phyloP scores from a whole-genome alignment of 2,888 invertebrate species.

The Blera fallax region DNA sequence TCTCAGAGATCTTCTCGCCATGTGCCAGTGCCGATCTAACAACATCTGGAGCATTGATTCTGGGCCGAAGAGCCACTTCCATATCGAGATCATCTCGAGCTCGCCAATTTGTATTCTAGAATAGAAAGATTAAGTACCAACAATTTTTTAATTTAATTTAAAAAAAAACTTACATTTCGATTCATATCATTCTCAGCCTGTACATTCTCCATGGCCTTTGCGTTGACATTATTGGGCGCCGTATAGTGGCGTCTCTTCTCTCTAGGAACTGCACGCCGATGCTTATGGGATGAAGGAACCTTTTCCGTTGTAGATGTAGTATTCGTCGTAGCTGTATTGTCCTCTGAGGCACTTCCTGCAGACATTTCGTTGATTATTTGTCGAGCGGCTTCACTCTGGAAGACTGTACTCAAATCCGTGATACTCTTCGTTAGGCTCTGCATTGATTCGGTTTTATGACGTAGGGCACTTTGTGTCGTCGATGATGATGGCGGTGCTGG shows the following conservation, averaged over 20 bases:
- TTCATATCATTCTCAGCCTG: conserved; percentile 83
- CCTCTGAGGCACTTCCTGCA: conserved; percentile 82
- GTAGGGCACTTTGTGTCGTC: conserved; percentile 74
- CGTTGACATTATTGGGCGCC: conserved; percentile 89
- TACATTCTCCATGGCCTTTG: conserved; percentile 85
- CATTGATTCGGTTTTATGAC: conserved; percentile 81
- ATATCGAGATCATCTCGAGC: conserved; percentile 93
- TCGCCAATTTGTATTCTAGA: conserved; percentile 83
- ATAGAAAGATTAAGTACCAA: conserved; percentile 8
- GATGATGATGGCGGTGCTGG: conserved; percentile 52
- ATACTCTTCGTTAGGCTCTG: conserved; percentile 81
- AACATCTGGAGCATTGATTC: conserved; percentile 92
- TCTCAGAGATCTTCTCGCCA: conserved; percentile 83
- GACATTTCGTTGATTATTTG: conserved; percentile 92
- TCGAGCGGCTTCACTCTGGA: conserved; percentile 92
- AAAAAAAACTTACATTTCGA: conserved; percentile 79
- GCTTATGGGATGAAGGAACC: conserved; percentile 84
- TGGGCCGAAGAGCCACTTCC: conserved; percentile 90
- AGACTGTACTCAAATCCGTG: conserved; percentile 86
- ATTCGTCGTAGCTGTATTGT: conserved; percentile 73
- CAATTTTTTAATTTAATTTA: not conserved
- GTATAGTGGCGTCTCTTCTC: conserved; percentile 94
- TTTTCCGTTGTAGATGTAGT: conserved; percentile 80
- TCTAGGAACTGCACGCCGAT: conserved; percentile 88
- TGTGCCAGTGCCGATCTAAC: conserved; percentile 90